phyloP scores from a whole-genome alignment of 2,888 invertebrate genomes.

The Eristalinus sepulchralis region DNA sequence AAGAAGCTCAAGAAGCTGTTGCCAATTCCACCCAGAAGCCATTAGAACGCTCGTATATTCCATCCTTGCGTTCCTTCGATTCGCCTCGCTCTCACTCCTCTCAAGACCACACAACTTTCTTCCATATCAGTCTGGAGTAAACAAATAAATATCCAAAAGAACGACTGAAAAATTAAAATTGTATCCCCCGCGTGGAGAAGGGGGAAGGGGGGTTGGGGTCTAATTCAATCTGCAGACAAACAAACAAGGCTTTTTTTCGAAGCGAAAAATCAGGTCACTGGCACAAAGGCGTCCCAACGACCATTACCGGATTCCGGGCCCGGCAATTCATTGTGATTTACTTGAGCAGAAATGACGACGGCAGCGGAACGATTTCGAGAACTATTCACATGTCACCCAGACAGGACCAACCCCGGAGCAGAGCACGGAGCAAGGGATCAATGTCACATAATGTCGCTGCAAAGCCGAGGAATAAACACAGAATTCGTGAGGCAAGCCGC shows the following conservation, averaged over 20 bases:
- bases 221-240: slow-evolving; percentile 20
- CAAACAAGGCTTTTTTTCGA: slow-evolving; percentile 30
- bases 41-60: not conserved
- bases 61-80: not conserved
- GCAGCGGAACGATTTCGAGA: not conserved
- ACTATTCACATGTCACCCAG: not conserved
- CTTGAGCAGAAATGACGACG: slow-evolving; percentile 23
- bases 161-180: slow-evolving; percentile 40
- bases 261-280: slow-evolving; percentile 58
- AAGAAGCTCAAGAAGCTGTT: not conserved
- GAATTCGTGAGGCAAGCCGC: slow-evolving; percentile 27
- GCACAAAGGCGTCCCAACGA: slow-evolving; percentile 34
- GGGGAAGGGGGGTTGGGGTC: not conserved
- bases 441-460: slow-evolving; percentile 63
- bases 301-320: slow-evolving; percentile 52
- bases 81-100: not conserved
- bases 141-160: not conserved
- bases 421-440: slow-evolving; percentile 42
- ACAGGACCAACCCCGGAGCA: not conserved
- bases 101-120: not conserved
- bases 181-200: not conserved
- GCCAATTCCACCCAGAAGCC: not conserved
- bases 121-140: not conserved
- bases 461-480: slow-evolving; percentile 54
- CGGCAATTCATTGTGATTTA: slow-evolving; percentile 41